These are phyloP conservation scores for Drosophila phalerata DNA, from an alignment of 2,888 invertebrate species.

Conservation along the genomic window DNA sequence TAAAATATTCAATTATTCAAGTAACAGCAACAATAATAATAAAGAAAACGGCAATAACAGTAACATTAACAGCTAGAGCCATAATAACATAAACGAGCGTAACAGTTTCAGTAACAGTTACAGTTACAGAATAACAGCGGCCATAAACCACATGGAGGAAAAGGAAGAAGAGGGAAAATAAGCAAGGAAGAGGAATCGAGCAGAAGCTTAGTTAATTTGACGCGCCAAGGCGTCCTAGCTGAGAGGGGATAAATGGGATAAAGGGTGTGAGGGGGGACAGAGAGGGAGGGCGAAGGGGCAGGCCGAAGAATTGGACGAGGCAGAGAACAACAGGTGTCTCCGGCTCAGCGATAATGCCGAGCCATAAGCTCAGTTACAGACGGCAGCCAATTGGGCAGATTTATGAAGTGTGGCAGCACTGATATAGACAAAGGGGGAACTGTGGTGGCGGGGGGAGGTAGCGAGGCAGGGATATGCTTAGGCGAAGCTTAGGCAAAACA, in stretches of 20 bases:
- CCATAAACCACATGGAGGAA: background rate
- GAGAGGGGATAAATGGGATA: constrained; percentile 3
- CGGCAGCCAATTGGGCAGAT: constrained; percentile 59
- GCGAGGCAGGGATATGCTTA: constrained; percentile 8
- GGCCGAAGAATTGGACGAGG: constrained; percentile 2
- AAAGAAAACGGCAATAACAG: constrained; percentile 1
- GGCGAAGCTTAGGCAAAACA: constrained; percentile 45
- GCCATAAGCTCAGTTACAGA: constrained; percentile 58
- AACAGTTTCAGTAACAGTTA: background rate
- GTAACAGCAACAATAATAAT: background rate
- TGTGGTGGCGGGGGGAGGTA: background rate
- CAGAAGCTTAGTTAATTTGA: constrained; percentile 54
- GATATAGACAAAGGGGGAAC: background rate
- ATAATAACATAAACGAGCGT: constrained; percentile 2
- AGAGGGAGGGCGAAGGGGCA: background rate
- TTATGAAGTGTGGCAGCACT: constrained; percentile 31
- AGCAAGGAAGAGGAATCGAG: constrained; percentile 16
- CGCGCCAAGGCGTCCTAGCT: constrained; percentile 40
- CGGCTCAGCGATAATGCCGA: constrained; percentile 51
- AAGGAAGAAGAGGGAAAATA: background rate
- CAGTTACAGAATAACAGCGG: constrained; percentile 3
- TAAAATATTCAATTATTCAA: background rate
- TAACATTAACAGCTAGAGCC: background rate
- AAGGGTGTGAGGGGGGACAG: constrained; percentile 1
- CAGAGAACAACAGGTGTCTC: constrained; percentile 58